Conservation (phyloP, 2,797 vertebrate species). For the Nasua narica region DNA sequence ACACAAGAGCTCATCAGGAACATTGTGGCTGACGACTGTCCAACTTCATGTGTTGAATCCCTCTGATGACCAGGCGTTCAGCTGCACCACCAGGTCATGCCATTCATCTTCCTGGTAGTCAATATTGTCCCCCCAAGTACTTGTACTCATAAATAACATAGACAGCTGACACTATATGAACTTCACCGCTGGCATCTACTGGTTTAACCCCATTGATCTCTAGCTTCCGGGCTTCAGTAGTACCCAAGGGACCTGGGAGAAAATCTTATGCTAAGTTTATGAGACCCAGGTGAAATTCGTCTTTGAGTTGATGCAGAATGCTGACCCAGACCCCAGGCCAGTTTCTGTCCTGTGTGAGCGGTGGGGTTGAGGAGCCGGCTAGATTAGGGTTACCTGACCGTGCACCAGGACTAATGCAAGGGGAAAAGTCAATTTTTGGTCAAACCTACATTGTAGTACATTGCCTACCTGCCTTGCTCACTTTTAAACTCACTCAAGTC, state of each 20-base stretch:
- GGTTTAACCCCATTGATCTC: conserved; percentile 87
- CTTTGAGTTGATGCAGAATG: conserved; percentile 91
- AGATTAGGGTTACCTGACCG: neutral
- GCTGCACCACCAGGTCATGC: neutral
- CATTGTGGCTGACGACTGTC: neutral
- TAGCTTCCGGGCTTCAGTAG: conserved; percentile 84
- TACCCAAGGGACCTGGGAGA: conserved; percentile 93
- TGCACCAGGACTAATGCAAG: neutral
- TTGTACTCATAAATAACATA: conserved; percentile 91
- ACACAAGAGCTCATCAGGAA: neutral
- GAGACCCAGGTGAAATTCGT: conserved; percentile 89
- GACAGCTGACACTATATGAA: conserved; percentile 91
- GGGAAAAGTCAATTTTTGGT: neutral
- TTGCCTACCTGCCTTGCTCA: neutral
- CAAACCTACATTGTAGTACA: neutral
- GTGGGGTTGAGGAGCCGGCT: conserved; percentile 71
- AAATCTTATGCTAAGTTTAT: conserved; percentile 89
- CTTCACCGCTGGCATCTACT: conserved; percentile 88
- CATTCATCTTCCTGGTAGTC: neutral
- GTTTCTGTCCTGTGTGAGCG: conserved; percentile 88
- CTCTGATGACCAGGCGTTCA: neutral
- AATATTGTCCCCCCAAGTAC: conserved; percentile 79
- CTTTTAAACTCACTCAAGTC: neutral
- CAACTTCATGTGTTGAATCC: neutral
- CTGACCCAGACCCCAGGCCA: conserved; percentile 85